A percentile compares a stretch with the other conserved stretches of the same genome.
phyloP scores from a whole-genome alignment of 2,888 invertebrate genomes.

The Entomobrya multifasciata region DNA sequence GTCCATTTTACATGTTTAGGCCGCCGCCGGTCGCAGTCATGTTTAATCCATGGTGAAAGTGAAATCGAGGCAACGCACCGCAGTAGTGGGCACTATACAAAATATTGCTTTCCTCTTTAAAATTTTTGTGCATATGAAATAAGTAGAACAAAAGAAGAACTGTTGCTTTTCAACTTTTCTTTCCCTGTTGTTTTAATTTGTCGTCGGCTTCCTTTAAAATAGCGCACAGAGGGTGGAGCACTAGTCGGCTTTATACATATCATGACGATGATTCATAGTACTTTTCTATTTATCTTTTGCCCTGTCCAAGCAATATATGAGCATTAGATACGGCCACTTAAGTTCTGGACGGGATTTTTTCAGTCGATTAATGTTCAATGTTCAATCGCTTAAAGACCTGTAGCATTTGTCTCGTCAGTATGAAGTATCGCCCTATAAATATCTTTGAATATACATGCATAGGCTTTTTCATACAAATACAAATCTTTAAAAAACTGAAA shows the following conservation, averaged over 20 bases:
- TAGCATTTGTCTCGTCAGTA: conserved; percentile 39
- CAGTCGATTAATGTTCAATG: too few relatives aligned
- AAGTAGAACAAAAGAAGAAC: conserved; percentile 15
- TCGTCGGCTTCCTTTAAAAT: background rate
- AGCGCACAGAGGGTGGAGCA: too few relatives aligned
- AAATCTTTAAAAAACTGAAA: too few relatives aligned
- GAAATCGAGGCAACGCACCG: background rate
- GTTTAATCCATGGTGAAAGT: conserved; percentile 27
- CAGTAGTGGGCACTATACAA: conserved; percentile 35
- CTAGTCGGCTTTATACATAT: background rate
- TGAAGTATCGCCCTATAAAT: too few relatives aligned
- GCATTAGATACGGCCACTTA: too few relatives aligned
- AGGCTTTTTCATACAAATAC: too few relatives aligned
- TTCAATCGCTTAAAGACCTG: conserved; percentile 47
- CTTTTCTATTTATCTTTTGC: background rate
- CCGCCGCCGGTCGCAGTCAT: background rate
- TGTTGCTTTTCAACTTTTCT: conserved; percentile 44
- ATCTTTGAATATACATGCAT: background rate
- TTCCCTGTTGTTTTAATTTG: background rate
- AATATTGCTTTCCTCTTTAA: background rate
- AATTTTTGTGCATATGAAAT: conserved; percentile 28
- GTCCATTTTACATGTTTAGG: too few relatives aligned
- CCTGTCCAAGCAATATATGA: background rate
- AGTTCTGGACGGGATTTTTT: too few relatives aligned
- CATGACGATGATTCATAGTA: background rate